These are phyloP conservation scores for Zaprionus taronus DNA, from an alignment of 1,140 invertebrate species.

Conservation along the genomic window DNA sequence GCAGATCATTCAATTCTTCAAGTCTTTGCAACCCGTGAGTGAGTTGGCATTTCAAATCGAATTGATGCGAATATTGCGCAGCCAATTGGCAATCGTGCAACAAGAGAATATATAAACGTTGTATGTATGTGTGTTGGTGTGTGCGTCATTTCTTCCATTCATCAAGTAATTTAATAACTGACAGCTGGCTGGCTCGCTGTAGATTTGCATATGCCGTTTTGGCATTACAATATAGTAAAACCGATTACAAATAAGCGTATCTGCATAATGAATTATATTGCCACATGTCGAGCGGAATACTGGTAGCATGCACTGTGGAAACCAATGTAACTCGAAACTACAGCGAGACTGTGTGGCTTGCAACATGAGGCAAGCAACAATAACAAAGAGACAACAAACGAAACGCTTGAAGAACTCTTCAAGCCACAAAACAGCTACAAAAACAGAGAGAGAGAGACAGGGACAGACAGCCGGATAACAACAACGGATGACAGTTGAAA, in stretches of 20 bases:
- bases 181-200: conserved; percentile 24
- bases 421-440: background rate
- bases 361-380: conserved; percentile 54
- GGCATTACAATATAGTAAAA: conserved; percentile 39
- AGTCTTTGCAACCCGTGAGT: conserved; percentile 1
- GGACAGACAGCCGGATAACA: conserved; percentile 34
- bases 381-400: conserved; percentile 15
- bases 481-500: conserved; percentile 60
- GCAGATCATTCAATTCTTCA: conserved; percentile 7
- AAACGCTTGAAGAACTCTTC: conserved; percentile 49
- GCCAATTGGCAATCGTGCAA: conserved; percentile 46
- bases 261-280: conserved; percentile 32
- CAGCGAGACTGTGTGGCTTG: conserved; percentile 50
- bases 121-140: background rate
- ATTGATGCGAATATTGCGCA: conserved; percentile 3
- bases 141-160: conserved; percentile 38
- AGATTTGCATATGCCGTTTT: conserved; percentile 53
- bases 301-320: conserved; percentile 47
- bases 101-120: background rate
- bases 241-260: conserved; percentile 34
- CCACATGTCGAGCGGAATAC: conserved; percentile 51
- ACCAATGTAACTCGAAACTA: conserved; percentile 51
- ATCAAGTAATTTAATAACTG: conserved; percentile 74
- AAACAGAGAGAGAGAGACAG: background rate
- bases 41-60: conserved; percentile 27